Percentiles rank a stretch among this genome's conserved stretches.
Evolutionary conservation across 2,113 vertebrate genomes (phyloP).

Genomic region (Megaleporinus macrocephalus): DNA sequence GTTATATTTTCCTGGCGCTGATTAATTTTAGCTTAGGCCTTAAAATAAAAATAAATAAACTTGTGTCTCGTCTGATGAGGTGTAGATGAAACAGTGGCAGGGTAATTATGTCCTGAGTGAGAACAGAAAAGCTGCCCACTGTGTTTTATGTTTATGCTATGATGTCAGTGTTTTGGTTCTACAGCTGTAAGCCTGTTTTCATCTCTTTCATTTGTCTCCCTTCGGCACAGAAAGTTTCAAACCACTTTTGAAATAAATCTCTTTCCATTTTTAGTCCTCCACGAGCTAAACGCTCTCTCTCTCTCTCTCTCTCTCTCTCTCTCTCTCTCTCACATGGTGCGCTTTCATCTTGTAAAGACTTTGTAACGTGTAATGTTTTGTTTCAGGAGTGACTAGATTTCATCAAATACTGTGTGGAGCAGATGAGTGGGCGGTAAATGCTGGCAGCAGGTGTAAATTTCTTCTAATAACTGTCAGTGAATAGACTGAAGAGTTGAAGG

Average conservation of each 20-base stretch:
- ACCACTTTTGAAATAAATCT: not conserved
- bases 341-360: not conserved
- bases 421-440: not conserved
- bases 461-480: not conserved
- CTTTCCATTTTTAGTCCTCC: conserved; percentile 9
- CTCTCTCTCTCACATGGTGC: not conserved
- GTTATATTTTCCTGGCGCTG: not conserved
- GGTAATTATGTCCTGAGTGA: not conserved
- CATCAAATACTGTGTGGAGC: not conserved
- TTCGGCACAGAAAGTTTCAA: conserved; percentile 4
- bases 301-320: too few relatives aligned
- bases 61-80: conserved; percentile 3
- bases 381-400: not conserved
- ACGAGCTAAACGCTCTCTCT: conserved; percentile 4
- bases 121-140: not conserved
- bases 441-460: not conserved
- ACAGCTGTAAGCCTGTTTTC: conserved; percentile 10
- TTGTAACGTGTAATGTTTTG: not conserved
- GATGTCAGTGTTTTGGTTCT: conserved; percentile 20
- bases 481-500: not conserved
- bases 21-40: too few relatives aligned
- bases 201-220: conserved; percentile 23
- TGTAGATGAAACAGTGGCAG: not conserved
- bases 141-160: conserved; percentile 5
- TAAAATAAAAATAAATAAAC: not conserved